phyloP scores from a whole-genome alignment of 2,797 vertebrate species.

The Parambassis ranga region DNA sequence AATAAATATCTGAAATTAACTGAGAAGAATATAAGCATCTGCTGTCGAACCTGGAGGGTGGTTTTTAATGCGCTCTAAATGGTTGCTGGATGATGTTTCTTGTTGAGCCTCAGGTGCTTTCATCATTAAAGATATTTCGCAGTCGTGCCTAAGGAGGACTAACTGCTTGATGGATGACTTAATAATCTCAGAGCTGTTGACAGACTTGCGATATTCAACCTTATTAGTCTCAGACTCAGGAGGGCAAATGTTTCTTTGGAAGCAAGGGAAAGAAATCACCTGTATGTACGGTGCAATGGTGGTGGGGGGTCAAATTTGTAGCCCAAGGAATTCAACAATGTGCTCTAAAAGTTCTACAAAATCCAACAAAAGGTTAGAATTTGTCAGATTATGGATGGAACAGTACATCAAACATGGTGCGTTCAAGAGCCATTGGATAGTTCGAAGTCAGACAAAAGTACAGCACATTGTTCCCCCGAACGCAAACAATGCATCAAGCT shows the following conservation, averaged over 20 bases:
- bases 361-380: too few species aligned
- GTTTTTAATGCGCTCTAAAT: not conserved
- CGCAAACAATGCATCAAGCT: too few species aligned
- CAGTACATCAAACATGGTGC: too few species aligned
- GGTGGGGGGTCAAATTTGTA: not conserved
- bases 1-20: not conserved
- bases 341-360: too few species aligned
- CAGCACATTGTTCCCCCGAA: too few species aligned
- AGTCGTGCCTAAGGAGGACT: not conserved
- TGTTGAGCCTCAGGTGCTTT: not conserved
- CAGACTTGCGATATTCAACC: not conserved
- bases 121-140: slow-evolving; percentile 1
- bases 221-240: not conserved
- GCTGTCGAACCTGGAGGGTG: not conserved
- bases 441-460: too few species aligned
- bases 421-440: too few species aligned
- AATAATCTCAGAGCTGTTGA: not conserved
- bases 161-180: not conserved
- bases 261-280: not conserved
- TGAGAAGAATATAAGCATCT: not conserved
- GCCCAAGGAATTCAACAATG: not conserved
- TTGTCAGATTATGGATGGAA: too few species aligned
- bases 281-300: not conserved
- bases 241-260: not conserved
- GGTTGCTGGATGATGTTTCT: not conserved